Evolutionary conservation across 2,797 vertebrate genomes (phyloP).

Genomic region (Scomberomorus guttatus): DNA sequence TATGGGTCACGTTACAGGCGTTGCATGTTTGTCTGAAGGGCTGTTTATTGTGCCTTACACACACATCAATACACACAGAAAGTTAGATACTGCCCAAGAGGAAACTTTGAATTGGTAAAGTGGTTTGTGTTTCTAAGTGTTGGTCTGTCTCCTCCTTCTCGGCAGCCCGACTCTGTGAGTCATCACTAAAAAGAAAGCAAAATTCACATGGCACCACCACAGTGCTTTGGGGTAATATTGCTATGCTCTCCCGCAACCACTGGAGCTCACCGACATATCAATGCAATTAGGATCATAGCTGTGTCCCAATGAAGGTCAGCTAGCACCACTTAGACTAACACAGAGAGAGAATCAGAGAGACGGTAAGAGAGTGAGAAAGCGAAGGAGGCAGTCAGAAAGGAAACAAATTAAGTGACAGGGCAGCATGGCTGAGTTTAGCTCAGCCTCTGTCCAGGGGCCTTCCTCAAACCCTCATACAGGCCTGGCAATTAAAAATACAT

Average conservation of each 20-base stretch:
- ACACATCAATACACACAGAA: neutral
- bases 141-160: constrained; percentile 37
- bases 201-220: constrained; percentile 49
- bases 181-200: constrained; percentile 64
- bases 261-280: constrained; percentile 73
- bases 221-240: constrained; percentile 68
- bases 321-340: constrained; percentile 66
- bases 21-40: constrained; percentile 16
- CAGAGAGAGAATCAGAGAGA: constrained; percentile 39
- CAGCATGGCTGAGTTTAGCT: constrained; percentile 73
- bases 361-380: constrained; percentile 37
- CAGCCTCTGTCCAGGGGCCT: constrained; percentile 73
- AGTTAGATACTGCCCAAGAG: constrained; percentile 31
- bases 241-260: constrained; percentile 64
- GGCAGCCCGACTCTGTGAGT: constrained; percentile 41
- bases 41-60: constrained; percentile 16
- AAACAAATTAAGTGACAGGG: constrained; percentile 81
- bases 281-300: constrained; percentile 80
- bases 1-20: constrained; percentile 27
- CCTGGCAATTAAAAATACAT: constrained; percentile 91
- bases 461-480: constrained; percentile 58
- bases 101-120: constrained; percentile 41
- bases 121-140: constrained; percentile 23
- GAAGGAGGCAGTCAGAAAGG: constrained; percentile 53
- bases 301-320: constrained; percentile 79